Conservation (phyloP, 2,888 invertebrate species). For the Diadromus collaris region DNA sequence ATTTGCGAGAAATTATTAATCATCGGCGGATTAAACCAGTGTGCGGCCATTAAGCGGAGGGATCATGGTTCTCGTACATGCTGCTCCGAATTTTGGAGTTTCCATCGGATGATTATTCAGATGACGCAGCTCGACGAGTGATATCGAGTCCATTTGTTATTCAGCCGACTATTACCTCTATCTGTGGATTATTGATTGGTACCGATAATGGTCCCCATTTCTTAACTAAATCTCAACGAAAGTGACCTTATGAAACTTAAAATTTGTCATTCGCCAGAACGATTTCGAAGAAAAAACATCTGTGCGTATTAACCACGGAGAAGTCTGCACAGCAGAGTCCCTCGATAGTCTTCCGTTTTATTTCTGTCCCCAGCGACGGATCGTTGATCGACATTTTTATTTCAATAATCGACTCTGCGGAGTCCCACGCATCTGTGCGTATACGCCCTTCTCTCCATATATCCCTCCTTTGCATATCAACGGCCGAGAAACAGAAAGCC, state of each 20-base stretch:
- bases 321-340: neutral
- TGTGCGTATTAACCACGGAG: neutral
- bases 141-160: conserved; percentile 15
- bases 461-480: neutral
- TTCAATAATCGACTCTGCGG: conserved; percentile 17
- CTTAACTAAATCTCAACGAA: neutral
- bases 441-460: conserved; percentile 7
- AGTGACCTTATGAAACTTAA: neutral
- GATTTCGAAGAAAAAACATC: neutral
- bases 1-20: conserved; percentile 71
- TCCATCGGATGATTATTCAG: neutral
- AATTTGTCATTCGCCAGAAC: neutral
- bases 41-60: conserved; percentile 66
- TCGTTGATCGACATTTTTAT: conserved; percentile 23
- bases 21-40: conserved; percentile 68
- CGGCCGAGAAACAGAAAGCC: neutral
- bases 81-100: neutral
- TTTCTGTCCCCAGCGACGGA: neutral
- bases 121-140: neutral
- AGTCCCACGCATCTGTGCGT: conserved; percentile 29
- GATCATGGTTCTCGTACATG: conserved; percentile 20
- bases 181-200: neutral
- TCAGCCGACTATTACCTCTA: neutral
- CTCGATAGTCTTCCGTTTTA: neutral
- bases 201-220: neutral